Evolutionary conservation across 2,797 vertebrate genomes (phyloP).

Genomic region (Nannoperca obscura): DNA sequence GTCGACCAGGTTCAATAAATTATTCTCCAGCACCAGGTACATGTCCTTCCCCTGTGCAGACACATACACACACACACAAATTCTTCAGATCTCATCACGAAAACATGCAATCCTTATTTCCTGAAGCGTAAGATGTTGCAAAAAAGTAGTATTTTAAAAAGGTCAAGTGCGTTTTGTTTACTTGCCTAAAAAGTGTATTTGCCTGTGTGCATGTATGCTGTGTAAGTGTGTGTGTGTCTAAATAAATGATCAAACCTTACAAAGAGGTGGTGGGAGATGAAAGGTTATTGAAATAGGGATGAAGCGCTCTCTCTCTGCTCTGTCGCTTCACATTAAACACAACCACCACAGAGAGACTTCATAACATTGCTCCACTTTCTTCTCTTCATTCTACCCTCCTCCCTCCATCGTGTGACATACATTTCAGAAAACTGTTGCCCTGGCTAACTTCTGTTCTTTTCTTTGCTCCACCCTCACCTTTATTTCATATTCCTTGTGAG

Average conservation of each 20-base stretch:
- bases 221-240: slow-evolving; percentile 24
- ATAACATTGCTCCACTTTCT: slow-evolving; percentile 43
- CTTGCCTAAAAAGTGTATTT: slow-evolving; percentile 23
- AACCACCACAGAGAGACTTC: slow-evolving; percentile 36
- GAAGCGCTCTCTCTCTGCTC: slow-evolving; percentile 42
- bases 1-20: slow-evolving; percentile 96
- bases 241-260: slow-evolving; percentile 72
- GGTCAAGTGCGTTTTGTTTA: slow-evolving; percentile 33
- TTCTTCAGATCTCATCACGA: slow-evolving; percentile 44
- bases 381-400: slow-evolving; percentile 8
- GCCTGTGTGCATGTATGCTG: slow-evolving; percentile 9
- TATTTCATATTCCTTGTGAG: neutral
- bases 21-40: slow-evolving; percentile 96
- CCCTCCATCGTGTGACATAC: slow-evolving; percentile 36
- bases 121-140: neutral
- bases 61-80: slow-evolving; percentile 39
- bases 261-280: slow-evolving; percentile 45
- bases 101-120: slow-evolving; percentile 43
- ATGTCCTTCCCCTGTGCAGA: slow-evolving; percentile 94
- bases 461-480: slow-evolving; percentile 5
- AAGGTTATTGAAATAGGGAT: slow-evolving; percentile 57
- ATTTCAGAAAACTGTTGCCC: slow-evolving; percentile 25
- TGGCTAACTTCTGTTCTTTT: slow-evolving; percentile 21
- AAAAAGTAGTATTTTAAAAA: slow-evolving; percentile 16
- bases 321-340: slow-evolving; percentile 68